phyloP scores from a whole-genome alignment of 2,797 vertebrate species.

The Pseudochirops corinnae region DNA sequence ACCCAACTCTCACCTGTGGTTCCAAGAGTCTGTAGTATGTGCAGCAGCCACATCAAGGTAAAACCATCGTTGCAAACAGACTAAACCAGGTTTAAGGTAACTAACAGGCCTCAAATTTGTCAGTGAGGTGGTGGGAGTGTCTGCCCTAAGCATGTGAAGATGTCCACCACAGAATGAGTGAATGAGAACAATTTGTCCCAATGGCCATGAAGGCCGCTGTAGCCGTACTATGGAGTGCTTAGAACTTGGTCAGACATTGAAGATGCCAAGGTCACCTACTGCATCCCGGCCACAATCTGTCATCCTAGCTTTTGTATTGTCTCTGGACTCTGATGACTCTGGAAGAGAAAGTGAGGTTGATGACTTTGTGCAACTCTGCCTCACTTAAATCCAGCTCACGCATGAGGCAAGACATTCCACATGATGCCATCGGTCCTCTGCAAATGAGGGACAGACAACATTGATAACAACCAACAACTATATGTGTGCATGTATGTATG shows the following conservation, averaged over 20 bases:
- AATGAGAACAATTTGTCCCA: not conserved
- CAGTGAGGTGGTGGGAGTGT: not conserved
- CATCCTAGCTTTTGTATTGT: not conserved
- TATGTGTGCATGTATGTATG: not conserved
- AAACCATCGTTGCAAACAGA: not conserved
- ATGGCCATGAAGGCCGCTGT: not conserved
- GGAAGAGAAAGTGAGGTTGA: not conserved
- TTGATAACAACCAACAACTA: not conserved
- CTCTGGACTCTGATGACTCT: not conserved
- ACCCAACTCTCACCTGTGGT: not conserved
- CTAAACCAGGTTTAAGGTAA: not conserved
- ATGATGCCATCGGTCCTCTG: not conserved
- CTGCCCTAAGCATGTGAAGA: not conserved
- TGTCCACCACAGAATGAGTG: not conserved
- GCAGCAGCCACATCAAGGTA: not conserved
- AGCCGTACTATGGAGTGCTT: not conserved
- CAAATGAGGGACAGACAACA: not conserved
- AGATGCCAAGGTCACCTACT: not conserved
- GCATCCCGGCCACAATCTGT: fast-evolving
- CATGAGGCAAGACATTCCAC: too few species aligned
- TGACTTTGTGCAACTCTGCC: not conserved
- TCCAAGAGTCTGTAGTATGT: not conserved
- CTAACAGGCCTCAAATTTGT: not conserved
- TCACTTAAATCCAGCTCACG: not conserved
- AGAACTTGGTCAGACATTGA: not conserved